A percentile compares a stretch with the other conserved stretches of the same genome.
Evolutionary conservation across 2,797 vertebrate species (phyloP).

Genomic region (Calcarius lapponicus): DNA sequence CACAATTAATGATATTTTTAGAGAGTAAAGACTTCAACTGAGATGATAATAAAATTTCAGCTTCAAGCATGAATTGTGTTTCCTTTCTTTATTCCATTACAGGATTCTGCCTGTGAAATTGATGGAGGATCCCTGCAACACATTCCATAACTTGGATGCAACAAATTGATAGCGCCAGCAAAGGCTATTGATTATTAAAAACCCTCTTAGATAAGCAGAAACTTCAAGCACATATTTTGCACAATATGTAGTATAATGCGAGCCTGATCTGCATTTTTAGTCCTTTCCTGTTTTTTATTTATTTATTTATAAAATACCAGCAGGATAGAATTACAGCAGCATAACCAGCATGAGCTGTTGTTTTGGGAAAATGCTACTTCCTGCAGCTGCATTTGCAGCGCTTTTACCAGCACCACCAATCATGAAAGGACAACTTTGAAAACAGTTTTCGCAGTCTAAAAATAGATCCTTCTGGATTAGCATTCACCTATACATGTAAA

Average conservation of each 20-base stretch:
- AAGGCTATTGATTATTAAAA: not conserved
- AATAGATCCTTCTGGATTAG: not conserved
- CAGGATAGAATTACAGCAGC: not conserved
- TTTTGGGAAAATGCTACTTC: not conserved
- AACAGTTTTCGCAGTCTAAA: not conserved
- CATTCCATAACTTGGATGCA: not conserved
- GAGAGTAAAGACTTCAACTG: not conserved
- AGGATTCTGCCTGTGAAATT: not conserved
- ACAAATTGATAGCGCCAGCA: not conserved
- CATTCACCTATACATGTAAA: constrained; percentile 23
- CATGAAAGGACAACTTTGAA: constrained; percentile 24
- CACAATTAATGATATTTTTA: not conserved
- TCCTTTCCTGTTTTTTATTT: not conserved
- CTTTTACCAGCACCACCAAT: not conserved
- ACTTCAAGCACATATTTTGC: not conserved
- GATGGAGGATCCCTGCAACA: not conserved
- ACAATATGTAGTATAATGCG: not conserved
- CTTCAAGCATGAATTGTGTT: not conserved
- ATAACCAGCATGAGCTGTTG: not conserved
- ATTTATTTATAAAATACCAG: not conserved
- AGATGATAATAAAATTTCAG: not conserved
- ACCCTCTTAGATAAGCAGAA: not conserved
- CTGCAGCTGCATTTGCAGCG: not conserved
- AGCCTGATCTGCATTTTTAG: not conserved
- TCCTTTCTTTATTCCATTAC: not conserved